phyloP scores from a whole-genome alignment of 2,888 invertebrate species.

The Ormyrus nitidulus region DNA sequence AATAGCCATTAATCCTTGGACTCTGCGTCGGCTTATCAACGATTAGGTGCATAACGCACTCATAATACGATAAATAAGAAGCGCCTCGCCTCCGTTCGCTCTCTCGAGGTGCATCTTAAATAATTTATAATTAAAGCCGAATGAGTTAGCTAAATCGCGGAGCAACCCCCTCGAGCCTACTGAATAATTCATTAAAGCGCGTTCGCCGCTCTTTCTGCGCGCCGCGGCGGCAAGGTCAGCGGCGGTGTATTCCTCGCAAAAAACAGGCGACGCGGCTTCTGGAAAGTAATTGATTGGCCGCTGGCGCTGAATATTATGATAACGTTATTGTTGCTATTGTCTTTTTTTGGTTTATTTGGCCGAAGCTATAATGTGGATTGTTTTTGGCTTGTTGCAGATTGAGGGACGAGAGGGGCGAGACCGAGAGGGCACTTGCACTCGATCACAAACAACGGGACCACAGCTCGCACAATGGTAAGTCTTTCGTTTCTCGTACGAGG shows the following conservation, averaged over 20 bases:
- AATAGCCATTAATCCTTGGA: slow-evolving; percentile 27
- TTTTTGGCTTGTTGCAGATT: slow-evolving; percentile 81
- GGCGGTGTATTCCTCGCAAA: slow-evolving; percentile 26
- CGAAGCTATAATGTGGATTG: no score
- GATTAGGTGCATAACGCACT: slow-evolving; percentile 41
- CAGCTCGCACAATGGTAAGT: slow-evolving; percentile 91
- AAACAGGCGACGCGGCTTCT: slow-evolving; percentile 1
- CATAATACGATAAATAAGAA: slow-evolving; percentile 29
- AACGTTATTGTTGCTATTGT: no score
- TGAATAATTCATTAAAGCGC: slow-evolving; percentile 54
- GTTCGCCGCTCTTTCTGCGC: not conserved
- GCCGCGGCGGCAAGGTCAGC: slow-evolving; percentile 38
- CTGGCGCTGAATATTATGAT: no score
- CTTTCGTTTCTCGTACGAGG: not conserved
- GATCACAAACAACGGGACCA: slow-evolving; percentile 90
- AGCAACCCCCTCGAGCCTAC: slow-evolving; percentile 33
- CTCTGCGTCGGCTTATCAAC: slow-evolving; percentile 17
- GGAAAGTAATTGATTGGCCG: slow-evolving; percentile 47
- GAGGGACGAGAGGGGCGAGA: slow-evolving; percentile 91
- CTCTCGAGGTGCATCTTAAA: slow-evolving; percentile 40
- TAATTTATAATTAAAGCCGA: slow-evolving; percentile 55
- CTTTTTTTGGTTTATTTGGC: no score
- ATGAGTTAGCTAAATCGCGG: slow-evolving; percentile 55
- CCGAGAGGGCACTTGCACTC: slow-evolving; percentile 87
- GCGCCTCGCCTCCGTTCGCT: not conserved